Conservation (phyloP, 2,888 invertebrate genomes). For the Tanypteryx hageni region DNA sequence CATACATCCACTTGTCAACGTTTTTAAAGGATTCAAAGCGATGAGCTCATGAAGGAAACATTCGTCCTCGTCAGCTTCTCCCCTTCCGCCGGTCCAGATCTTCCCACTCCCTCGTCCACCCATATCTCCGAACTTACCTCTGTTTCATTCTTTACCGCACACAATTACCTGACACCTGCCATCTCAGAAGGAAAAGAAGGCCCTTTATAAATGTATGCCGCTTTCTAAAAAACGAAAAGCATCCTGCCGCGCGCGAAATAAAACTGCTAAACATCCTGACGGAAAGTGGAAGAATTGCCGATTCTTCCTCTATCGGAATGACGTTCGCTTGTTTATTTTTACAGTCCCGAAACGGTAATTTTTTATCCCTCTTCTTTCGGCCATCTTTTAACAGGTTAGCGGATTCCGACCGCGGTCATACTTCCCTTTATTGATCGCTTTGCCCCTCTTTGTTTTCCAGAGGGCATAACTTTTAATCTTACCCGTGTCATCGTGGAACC, state of each 20-base stretch:
- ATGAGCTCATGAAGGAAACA: conserved; percentile 22
- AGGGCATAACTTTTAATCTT: conserved; percentile 22
- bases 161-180: conserved; percentile 45
- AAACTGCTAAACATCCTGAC: conserved; percentile 5
- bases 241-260: not conserved
- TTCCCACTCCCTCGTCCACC: not conserved
- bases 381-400: conserved; percentile 1
- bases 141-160: not conserved
- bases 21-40: not conserved
- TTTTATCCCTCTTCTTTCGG: not conserved
- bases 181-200: not conserved
- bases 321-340: not conserved
- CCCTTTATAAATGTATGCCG: not conserved
- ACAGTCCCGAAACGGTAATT: not conserved
- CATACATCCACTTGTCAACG: not conserved
- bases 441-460: conserved; percentile 11
- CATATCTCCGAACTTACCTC: not conserved
- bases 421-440: conserved; percentile 33
- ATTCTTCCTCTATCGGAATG: not conserved
- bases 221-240: conserved; percentile 24
- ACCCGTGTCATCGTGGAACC: conserved; percentile 35
- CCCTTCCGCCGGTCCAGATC: not conserved
- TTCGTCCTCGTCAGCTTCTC: not conserved
- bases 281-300: conserved; percentile 39
- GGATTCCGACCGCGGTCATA: not conserved